Conservation (phyloP, 2,888 invertebrate genomes). For the Apoderus coryli region DNA sequence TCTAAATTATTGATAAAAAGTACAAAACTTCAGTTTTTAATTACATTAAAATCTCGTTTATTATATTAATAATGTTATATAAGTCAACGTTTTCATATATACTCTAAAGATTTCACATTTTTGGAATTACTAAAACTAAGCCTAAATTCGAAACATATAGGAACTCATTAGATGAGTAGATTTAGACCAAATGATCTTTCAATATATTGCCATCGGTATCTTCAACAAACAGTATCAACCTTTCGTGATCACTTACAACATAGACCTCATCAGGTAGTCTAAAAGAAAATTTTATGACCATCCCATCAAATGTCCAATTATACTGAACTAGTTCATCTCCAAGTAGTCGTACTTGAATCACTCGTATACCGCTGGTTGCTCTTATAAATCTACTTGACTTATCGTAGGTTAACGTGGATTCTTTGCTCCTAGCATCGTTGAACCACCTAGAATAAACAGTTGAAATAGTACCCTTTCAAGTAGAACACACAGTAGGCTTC, state of each 20-base stretch:
- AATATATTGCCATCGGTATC: constrained; percentile 53
- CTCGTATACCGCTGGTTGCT: constrained; percentile 47
- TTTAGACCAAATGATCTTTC: no score
- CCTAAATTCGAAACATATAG: no score
- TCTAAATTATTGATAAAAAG: no score
- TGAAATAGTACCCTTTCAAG: no score
- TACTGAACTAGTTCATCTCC: constrained; percentile 44
- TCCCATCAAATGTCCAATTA: constrained; percentile 47
- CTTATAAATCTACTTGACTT: constrained; percentile 33
- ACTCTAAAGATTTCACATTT: no score
- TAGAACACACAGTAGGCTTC: no score
- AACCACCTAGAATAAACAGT: constrained; percentile 33
- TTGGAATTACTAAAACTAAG: no score
- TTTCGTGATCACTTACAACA: constrained; percentile 31
- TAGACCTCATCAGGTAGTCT: constrained; percentile 40
- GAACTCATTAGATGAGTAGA: background rate
- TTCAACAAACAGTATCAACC: constrained; percentile 43
- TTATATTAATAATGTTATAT: no score
- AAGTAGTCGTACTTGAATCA: constrained; percentile 49
- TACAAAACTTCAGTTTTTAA: no score
- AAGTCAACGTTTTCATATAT: no score
- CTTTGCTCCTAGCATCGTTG: constrained; percentile 23
- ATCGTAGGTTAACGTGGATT: constrained; percentile 26
- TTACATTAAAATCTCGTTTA: no score
- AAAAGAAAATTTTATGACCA: constrained; percentile 42